A percentile compares a stretch with the other conserved stretches of the same genome.
phyloP scores from a whole-genome alignment of 2,797 vertebrate species.

The Tragelaphus oryx region DNA sequence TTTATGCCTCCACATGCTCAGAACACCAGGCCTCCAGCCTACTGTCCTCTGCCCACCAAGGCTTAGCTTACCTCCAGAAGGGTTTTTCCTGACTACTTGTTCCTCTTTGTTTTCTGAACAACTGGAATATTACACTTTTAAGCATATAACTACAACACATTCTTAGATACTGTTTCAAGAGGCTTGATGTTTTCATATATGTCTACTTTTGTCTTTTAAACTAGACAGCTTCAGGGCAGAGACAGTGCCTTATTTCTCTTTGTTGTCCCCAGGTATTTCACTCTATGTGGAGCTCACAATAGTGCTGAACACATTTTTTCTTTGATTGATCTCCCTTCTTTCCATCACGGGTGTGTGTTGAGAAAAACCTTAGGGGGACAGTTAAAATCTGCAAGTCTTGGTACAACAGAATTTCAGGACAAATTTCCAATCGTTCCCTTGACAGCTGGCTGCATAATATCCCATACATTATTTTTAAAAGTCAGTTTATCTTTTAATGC shows the following conservation, averaged over 20 bases:
- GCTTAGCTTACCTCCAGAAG: neutral
- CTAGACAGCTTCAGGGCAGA: neutral
- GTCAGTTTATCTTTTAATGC: constrained; percentile 60
- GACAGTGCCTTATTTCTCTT: neutral
- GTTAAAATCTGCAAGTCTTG: constrained; percentile 43
- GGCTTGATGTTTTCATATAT: neutral
- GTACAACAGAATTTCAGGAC: constrained; percentile 32
- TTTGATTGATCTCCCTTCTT: constrained; percentile 26
- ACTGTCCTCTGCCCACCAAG: neutral
- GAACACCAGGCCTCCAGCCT: neutral
- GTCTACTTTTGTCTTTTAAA: constrained; percentile 36
- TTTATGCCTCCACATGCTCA: neutral
- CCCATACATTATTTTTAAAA: constrained; percentile 65
- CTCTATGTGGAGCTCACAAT: neutral
- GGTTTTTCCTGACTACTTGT: neutral
- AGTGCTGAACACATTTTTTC: neutral
- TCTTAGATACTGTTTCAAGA: neutral
- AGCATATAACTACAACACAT: neutral
- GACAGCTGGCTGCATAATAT: constrained; percentile 53
- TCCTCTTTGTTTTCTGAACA: neutral
- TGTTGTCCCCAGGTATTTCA: neutral
- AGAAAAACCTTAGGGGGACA: constrained; percentile 36
- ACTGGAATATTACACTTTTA: neutral
- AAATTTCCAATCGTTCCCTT: constrained; percentile 46
- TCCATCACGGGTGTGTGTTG: neutral